Evolutionary conservation across 2,888 invertebrate genomes (phyloP).

Genomic region (Pristionchus entomophagus): DNA sequence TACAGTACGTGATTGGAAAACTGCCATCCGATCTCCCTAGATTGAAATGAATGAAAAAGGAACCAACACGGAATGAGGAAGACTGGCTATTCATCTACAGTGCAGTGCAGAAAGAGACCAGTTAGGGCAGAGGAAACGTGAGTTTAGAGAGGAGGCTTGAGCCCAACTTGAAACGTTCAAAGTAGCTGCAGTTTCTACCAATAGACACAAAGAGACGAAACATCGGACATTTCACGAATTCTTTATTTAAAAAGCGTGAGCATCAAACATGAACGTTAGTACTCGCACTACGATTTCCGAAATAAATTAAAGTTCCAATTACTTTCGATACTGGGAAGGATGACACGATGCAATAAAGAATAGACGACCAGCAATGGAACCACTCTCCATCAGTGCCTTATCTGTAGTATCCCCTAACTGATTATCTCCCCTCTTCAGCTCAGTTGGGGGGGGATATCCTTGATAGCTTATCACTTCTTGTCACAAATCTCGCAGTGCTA

Average conservation of each 20-base stretch:
- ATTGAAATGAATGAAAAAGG: not conserved
- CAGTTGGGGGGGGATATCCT: not conserved
- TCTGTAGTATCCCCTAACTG: not conserved
- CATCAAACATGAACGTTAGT: not conserved
- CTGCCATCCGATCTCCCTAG: not conserved
- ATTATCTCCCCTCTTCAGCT: not conserved
- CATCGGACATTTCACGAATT: not conserved
- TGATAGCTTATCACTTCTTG: constrained; percentile 21
- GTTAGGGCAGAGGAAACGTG: not conserved
- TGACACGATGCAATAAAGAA: not conserved
- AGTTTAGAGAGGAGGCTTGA: constrained; percentile 1
- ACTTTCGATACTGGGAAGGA: constrained; percentile 13
- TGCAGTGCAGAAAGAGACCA: not conserved
- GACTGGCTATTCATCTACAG: not conserved
- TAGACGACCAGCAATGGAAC: not conserved
- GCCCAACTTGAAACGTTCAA: constrained; percentile 10
- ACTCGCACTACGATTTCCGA: not conserved
- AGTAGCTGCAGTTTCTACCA: constrained; percentile 21
- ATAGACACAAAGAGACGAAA: not conserved
- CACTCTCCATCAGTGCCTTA: not conserved
- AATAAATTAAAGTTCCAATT: not conserved
- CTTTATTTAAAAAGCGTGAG: not conserved
- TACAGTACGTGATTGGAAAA: constrained; percentile 16
- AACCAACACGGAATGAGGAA: not conserved
- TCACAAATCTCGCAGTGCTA: constrained; percentile 24